Evolutionary conservation across 2,113 vertebrate species (phyloP).

Genomic region (Naja naja): DNA sequence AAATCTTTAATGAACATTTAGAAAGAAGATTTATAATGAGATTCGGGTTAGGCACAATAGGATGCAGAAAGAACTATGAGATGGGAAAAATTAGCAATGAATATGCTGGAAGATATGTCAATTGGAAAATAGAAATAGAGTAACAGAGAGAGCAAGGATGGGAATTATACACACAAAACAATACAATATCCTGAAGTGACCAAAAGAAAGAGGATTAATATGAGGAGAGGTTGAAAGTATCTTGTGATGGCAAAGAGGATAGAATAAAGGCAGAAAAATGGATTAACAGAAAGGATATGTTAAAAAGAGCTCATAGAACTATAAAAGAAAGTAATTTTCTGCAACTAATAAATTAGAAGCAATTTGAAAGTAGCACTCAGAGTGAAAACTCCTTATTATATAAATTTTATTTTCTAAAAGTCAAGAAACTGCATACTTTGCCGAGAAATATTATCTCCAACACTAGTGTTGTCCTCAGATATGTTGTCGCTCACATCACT

Average conservation of each 20-base stretch:
- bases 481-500: constrained; percentile 99
- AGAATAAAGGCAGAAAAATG: neutral
- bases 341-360: neutral
- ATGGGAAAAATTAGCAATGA: neutral
- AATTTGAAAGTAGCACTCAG: neutral
- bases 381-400: constrained; percentile 27
- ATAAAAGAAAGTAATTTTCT: neutral
- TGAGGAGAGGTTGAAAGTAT: neutral
- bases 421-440: constrained; percentile 80
- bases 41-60: too few relatives aligned
- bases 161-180: neutral
- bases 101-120: too few relatives aligned
- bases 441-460: constrained; percentile 93
- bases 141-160: neutral
- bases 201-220: neutral
- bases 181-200: neutral
- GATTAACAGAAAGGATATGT: neutral
- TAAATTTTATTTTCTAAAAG: constrained; percentile 30
- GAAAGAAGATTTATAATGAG: neutral
- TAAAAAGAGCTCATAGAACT: neutral
- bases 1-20: neutral
- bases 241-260: neutral
- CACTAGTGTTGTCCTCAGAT: constrained; percentile 98
- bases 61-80: neutral
- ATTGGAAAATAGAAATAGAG: neutral